Percentiles rank a stretch among this genome's conserved stretches.
Conservation (phyloP, 2,113 vertebrate genomes). For the Pristiophorus japonicus region DNA sequence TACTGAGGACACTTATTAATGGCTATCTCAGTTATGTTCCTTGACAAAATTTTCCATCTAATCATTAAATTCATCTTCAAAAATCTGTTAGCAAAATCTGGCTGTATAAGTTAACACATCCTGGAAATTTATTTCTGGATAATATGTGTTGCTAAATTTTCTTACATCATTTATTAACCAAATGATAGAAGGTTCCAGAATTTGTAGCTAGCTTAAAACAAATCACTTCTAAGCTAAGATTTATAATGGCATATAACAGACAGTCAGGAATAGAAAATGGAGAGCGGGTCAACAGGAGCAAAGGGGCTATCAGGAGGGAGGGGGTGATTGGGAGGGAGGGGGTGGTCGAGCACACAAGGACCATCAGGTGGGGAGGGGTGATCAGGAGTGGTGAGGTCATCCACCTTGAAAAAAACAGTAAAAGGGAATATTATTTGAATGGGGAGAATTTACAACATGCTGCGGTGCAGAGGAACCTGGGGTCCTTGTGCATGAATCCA, state of each 20-base stretch:
- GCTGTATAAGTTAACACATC: constrained; percentile 2
- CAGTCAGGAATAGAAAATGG: not conserved
- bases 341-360: not conserved
- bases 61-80: constrained; percentile 6
- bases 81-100: constrained; percentile 3
- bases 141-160: not conserved
- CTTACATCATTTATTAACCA: not conserved
- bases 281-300: too few species aligned
- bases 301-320: not conserved
- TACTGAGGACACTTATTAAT: not conserved
- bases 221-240: not conserved
- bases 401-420: too few species aligned
- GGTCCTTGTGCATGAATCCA: too few species aligned
- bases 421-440: too few species aligned
- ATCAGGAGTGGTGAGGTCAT: too few species aligned
- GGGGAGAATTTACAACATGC: too few species aligned
- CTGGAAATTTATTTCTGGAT: not conserved
- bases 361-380: too few species aligned
- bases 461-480: too few species aligned
- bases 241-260: not conserved
- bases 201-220: not conserved
- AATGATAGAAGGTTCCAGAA: not conserved
- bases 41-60: not conserved
- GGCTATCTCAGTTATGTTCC: constrained; percentile 9
- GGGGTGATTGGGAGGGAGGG: too few species aligned